Evolutionary conservation across 1,140 invertebrate species (phyloP), one percentile per base, ranked within the genome.

Genomic region (Coptotermes formosanus): DNA sequence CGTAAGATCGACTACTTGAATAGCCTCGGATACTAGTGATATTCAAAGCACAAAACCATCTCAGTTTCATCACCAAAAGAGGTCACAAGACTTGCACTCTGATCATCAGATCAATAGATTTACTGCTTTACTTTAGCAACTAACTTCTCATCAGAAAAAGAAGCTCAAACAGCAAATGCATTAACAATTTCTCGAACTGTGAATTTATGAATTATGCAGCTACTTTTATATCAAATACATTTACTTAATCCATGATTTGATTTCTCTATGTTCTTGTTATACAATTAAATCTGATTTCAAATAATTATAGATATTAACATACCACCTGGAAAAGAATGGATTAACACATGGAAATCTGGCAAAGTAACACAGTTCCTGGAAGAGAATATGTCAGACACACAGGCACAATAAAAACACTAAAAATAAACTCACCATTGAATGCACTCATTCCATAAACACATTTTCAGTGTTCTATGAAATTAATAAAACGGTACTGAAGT

Each of bases 251-350:
- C 64, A 75, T 25, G 25, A 75, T 75, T 75, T 75, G 25, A 75
- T 75, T 55, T 75, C 64, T 75, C n/a, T 75, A 75, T 75, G n/a
- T n/a, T 16, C 7, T 75, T 75, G 25, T 75, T 30, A 16, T 75
- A 75, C 25, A 75, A n/a, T 75, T n/a, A 30, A 75, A 75, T 75
- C 64, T 75, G 25, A 75, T 75, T 30, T 52, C 59, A 52, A 84
- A 52, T 52, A 83, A 83, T 9, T 83, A 83, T 16, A 83, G 32
- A 38, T 25, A 83, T 44, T 25, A 82, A 83, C 6, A 85, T 86
- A 55, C 52, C 45, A 82, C 64, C 44, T 85, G 75, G 59, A 38
- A 86, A 86, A 86, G 81, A 86, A 75, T 4, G 9, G 30, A 23
- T 44, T 38, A 75, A 19, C 75, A 85, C 69, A 86, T 59, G 55